Percentiles rank a stretch among this genome's conserved stretches.
Evolutionary conservation across 1,140 invertebrate genomes (phyloP).

Genomic region (Capitella teleta): DNA sequence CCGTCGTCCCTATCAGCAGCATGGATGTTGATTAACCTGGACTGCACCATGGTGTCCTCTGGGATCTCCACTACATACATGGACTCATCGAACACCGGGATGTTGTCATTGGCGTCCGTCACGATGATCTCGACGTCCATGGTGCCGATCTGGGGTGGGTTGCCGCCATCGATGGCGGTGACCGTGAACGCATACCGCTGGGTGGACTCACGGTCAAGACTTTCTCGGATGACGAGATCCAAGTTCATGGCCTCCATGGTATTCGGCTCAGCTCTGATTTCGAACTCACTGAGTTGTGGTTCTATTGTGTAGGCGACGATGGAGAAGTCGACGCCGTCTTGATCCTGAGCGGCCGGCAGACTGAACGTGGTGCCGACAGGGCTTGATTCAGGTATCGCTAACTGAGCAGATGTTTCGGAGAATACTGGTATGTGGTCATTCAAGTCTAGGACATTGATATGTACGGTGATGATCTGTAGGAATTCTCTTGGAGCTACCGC

Average conservation of each 20-base stretch:
- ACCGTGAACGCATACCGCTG: constrained; percentile 6
- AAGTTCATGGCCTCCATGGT: constrained; percentile 5
- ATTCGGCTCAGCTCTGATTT: constrained; percentile 2
- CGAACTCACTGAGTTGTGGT: constrained; percentile 3
- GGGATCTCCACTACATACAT: background rate
- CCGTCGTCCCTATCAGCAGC: constrained; percentile 9
- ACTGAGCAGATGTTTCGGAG: constrained; percentile 13
- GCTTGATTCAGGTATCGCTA: constrained; percentile 24
- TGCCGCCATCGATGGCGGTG: constrained; percentile 8
- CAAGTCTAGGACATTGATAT: constrained; percentile 1
- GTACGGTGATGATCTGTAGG: background rate
- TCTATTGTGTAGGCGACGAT: constrained; percentile 5
- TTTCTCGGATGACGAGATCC: background rate
- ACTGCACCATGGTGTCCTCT: constrained; percentile 1
- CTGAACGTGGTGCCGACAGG: constrained; percentile 16
- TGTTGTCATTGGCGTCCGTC: constrained; percentile 11
- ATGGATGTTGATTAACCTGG: background rate
- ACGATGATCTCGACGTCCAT: constrained; percentile 9
- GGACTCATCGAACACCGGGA: constrained; percentile 2
- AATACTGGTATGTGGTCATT: constrained; percentile 34
- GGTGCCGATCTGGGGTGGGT: constrained; percentile 2
- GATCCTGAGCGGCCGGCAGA: constrained; percentile 22
- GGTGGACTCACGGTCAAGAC: constrained; percentile 6
- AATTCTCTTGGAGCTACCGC: too few species aligned
- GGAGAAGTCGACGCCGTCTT: constrained; percentile 14